These are phyloP conservation scores for Sebastes miniatus DNA, from an alignment of 2,797 vertebrate genomes.

Conservation along the genomic window DNA sequence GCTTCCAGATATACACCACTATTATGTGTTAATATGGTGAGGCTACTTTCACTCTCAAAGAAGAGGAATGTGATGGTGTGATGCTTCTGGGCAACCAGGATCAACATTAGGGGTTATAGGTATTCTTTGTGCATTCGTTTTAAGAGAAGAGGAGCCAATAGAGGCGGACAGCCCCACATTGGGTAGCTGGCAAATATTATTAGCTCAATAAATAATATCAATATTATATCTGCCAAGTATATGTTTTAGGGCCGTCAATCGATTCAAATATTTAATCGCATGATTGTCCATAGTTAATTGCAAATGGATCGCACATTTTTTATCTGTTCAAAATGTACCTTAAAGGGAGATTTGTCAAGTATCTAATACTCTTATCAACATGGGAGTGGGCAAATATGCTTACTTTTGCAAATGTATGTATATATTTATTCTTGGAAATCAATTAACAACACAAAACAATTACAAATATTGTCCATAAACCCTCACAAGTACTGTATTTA, in stretches of 20 bases:
- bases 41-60: conserved; percentile 2
- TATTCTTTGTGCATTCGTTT: not conserved
- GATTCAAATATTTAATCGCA: too few relatives aligned
- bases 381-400: too few relatives aligned
- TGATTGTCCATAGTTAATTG: too few relatives aligned
- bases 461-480: too few relatives aligned
- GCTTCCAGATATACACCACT: conserved; percentile 13
- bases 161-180: not conserved
- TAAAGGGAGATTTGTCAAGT: too few relatives aligned
- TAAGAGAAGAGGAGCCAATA: not conserved
- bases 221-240: not conserved
- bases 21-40: conserved; percentile 19
- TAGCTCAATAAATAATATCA: not conserved
- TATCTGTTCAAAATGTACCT: too few relatives aligned
- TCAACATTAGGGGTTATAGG: not conserved
- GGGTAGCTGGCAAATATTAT: not conserved
- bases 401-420: too few relatives aligned
- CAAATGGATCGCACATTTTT: too few relatives aligned
- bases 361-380: too few relatives aligned
- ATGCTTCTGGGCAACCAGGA: conserved; percentile 19
- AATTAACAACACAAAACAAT: too few relatives aligned
- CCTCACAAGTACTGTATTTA: too few relatives aligned
- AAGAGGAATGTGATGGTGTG: conserved; percentile 36
- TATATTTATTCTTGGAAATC: too few relatives aligned
- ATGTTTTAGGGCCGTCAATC: not conserved